These are phyloP conservation scores for Synaphobranchus kaupii DNA, from an alignment of 2,797 vertebrate genomes.

Conservation along the genomic window DNA sequence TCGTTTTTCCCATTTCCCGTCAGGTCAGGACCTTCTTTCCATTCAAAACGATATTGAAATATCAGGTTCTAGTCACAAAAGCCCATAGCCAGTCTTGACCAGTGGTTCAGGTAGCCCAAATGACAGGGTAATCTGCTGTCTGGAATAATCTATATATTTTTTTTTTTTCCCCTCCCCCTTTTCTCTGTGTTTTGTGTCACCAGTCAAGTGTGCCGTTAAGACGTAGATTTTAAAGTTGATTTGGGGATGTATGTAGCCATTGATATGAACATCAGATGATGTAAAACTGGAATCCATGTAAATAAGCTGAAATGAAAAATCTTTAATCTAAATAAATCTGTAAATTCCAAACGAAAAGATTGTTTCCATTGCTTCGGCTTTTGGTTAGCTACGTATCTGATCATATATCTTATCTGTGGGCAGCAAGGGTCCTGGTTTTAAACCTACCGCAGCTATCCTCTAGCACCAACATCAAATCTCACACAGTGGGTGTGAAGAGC, in stretches of 20 bases:
- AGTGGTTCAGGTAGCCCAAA: constrained; percentile 17
- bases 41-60: constrained; percentile 52
- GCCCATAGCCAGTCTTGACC: constrained; percentile 27
- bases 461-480: not conserved
- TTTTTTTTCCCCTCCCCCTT: not conserved
- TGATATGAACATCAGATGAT: constrained; percentile 67
- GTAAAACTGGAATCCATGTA: constrained; percentile 79
- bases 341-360: constrained; percentile 55
- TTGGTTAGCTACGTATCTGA: not conserved
- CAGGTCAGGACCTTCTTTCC: constrained; percentile 40
- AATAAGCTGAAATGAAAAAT: constrained; percentile 82
- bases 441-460: not conserved
- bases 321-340: constrained; percentile 74
- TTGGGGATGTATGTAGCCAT: constrained; percentile 69
- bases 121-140: constrained; percentile 61
- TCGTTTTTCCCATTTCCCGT: constrained; percentile 38
- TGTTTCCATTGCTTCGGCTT: not conserved
- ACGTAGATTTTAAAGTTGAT: constrained; percentile 66
- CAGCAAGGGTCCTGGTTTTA: not conserved
- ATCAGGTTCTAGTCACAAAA: constrained; percentile 35
- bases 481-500: not conserved
- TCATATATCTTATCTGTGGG: not conserved
- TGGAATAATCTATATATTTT: constrained; percentile 72
- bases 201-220: constrained; percentile 66
- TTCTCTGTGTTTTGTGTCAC: constrained; percentile 47